Evolutionary conservation across 2,797 vertebrate species (phyloP), one percentile per base, ranked within the genome.

Genomic region (Pangasius sanitwongsei): DNA sequence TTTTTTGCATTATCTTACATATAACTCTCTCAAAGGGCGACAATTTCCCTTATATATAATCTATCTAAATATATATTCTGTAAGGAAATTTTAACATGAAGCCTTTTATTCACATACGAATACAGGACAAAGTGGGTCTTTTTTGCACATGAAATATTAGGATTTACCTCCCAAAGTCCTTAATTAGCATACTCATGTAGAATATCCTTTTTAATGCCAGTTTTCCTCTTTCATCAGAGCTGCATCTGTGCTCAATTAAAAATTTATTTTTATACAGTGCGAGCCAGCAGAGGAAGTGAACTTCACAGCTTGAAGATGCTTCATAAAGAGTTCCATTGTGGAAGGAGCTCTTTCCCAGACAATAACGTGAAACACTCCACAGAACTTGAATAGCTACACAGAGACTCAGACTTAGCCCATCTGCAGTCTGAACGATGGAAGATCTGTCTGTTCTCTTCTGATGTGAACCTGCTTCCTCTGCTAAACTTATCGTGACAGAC

Each of bases 191-290:
- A 87, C 83, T 84, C 75, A 67, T 25, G n/a, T 80, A 74, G 83
- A 89, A 86, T 88, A 37, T 90, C 87, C 37, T 57, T 83, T 90
- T 87, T 37, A 44, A 61, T 48, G 23, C 53, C 59, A 44, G 59
- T 85, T 90, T 91, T 55, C 28, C 83, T 90, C 48, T 87, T 55
- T 89, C 91, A 83, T 86, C 91, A 87, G n/a, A 41, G 90, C 93
- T 92, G 92, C 95, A 95, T 96, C 95, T 96, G 95, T 90, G 92
- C 92, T 93, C 93, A 95, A 94, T 95, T 95, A 95, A 90, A 93
- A 92, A 93, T 91, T 89, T 82, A 91, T 92, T 92, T 92, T 93
- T 92, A 94, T 95, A 94, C 94, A 94, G 89, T 90, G 89, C 88
- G 57, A 78, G 94, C 94, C 94, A 96, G 95, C 92, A 95, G 94